Evolutionary conservation across 2,113 vertebrate genomes (phyloP), one percentile per base, ranked within the genome.

Genomic region (Hyaena hyaena): DNA sequence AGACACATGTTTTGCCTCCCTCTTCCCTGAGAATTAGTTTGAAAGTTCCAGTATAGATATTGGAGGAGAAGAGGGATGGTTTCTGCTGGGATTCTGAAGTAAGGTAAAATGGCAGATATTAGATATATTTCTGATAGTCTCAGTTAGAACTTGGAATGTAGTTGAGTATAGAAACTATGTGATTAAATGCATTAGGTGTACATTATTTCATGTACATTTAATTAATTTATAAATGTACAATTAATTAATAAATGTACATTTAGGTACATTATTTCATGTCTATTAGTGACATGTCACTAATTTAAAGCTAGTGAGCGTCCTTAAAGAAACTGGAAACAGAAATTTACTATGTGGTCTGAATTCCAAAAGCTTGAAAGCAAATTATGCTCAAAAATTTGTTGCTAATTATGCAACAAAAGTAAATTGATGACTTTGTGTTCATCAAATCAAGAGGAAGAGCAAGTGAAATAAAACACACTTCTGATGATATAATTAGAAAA

Each of bases 381-480:
- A 87, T 68, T 73, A 58, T 61, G 9, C 4, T 90, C 68, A 33
- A 53, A 80, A 71, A 77, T 61, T 61, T 61, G 21, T 23, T 61
- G 58, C 58, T 61, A 83, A 87, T 68, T 73, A 50, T 61, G 9
- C 4, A 87, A 23, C 73, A 33, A 45, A 80, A 71, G 61, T 92
- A 97, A 95, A 96, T 63, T 61, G 61, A 81, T 53, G 87, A 39
- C 77, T 90, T 95, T 35, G 45, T 84, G 43, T 79, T 95, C 77
- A 93, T 95, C 73, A 89, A 77, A 96, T 95, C 77, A 95, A 74
- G 73, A 88, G 21, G 73, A 94, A 82, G 66, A 50, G 26, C 50
- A 95, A 35, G 39, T 88, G 92, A 93, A 88, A 95, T 71, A 91
- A 96, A 98, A 88, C 35, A 45, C 50, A 77, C 48, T 43, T 95